Conservation (phyloP, 1,140 invertebrate genomes). For the Drosophila busckii region DNA sequence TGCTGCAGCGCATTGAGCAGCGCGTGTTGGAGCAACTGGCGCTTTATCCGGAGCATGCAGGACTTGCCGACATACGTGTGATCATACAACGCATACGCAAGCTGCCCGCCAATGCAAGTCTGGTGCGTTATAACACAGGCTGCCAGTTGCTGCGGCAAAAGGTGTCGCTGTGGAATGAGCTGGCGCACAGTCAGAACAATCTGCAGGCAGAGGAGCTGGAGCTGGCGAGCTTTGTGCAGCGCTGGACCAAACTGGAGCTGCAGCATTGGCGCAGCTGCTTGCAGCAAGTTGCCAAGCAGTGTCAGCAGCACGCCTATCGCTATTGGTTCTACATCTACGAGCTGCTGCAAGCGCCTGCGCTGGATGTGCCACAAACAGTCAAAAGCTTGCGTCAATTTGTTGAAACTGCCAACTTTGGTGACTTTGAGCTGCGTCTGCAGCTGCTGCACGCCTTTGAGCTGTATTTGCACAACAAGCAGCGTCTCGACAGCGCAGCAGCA, state of each 20-base stretch:
- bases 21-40: slow-evolving; percentile 85
- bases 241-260: slow-evolving; percentile 95
- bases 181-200: slow-evolving; percentile 92
- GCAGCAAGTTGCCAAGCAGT: slow-evolving; percentile 82
- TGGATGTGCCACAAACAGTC: slow-evolving; percentile 79
- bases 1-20: slow-evolving; percentile 83
- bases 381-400: slow-evolving; percentile 93
- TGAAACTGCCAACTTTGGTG: slow-evolving; percentile 89
- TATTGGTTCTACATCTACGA: slow-evolving; percentile 96
- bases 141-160: slow-evolving; percentile 92
- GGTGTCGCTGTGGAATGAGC: slow-evolving; percentile 93
- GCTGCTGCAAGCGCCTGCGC: slow-evolving; percentile 80
- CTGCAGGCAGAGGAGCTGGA: slow-evolving; percentile 85
- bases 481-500: slow-evolving; percentile 18
- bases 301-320: slow-evolving; percentile 84
- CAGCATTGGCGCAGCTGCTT: slow-evolving; percentile 90
- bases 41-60: slow-evolving; percentile 95
- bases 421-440: slow-evolving; percentile 89
- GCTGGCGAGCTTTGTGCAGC: slow-evolving; percentile 90
- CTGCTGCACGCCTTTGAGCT: slow-evolving; percentile 81
- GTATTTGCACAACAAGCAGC: slow-evolving; percentile 57
- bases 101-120: slow-evolving; percentile 88
- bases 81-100: slow-evolving; percentile 88
- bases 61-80: slow-evolving; percentile 85
- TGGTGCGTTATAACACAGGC: slow-evolving; percentile 93